Conservation (phyloP, 2,797 vertebrate species). For the Falco rusticolus region DNA sequence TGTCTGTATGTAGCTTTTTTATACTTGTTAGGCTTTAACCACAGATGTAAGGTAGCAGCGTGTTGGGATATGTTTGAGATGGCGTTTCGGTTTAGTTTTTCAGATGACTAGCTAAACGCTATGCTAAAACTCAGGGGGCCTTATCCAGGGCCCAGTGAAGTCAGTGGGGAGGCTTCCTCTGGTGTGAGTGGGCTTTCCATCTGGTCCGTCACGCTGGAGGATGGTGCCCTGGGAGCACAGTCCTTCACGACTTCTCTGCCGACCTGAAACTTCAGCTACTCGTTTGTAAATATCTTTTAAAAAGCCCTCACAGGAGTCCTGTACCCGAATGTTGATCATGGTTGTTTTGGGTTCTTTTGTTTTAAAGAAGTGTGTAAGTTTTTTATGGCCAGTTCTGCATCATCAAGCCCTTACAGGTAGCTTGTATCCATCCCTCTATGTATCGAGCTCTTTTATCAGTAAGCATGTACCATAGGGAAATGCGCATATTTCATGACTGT, state of each 20-base stretch:
- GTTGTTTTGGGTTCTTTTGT: not conserved
- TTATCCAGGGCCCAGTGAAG: not conserved
- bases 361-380: not conserved
- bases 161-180: not conserved
- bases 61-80: not conserved
- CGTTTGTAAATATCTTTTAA: slow-evolving; percentile 15
- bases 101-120: not conserved
- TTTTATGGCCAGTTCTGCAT: slow-evolving; percentile 40
- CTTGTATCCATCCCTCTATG: not conserved
- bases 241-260: not conserved
- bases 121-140: slow-evolving; percentile 20
- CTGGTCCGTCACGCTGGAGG: fast-evolving
- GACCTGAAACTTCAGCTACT: not conserved
- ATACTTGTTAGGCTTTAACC: slow-evolving; percentile 47
- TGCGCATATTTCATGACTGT: not conserved
- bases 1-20: slow-evolving; percentile 29
- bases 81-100: not conserved
- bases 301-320: slow-evolving; percentile 35
- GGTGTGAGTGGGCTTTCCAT: not conserved
- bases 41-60: not conserved
- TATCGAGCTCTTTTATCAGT: not conserved
- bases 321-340: slow-evolving; percentile 1
- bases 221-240: not conserved
- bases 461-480: not conserved
- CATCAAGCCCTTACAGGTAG: not conserved